Evolutionary conservation across 2,888 invertebrate species (phyloP).

Genomic region (Argyresthia albistria): DNA sequence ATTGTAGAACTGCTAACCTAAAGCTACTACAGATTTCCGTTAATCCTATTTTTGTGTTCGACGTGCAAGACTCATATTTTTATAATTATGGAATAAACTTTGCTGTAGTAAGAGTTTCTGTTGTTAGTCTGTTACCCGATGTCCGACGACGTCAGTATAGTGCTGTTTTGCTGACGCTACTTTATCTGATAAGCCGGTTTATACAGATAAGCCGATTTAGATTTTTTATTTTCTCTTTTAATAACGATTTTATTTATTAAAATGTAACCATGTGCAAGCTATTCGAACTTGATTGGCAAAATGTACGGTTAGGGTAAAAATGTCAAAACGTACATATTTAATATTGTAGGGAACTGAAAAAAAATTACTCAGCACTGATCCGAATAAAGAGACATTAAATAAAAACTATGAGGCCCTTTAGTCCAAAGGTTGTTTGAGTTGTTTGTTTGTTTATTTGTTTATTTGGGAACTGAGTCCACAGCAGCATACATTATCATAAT

Average conservation of each 20-base stretch:
- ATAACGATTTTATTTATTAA: constrained; percentile 48
- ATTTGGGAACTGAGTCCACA: no score
- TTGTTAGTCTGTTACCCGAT: not conserved
- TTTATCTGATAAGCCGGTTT: constrained; percentile 57
- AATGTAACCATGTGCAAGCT: constrained; percentile 25
- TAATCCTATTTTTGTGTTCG: not conserved
- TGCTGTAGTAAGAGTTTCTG: not conserved
- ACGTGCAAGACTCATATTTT: not conserved
- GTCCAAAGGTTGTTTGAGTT: no score
- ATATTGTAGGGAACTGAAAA: no score
- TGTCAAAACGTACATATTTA: no score
- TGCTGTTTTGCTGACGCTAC: constrained; percentile 36
- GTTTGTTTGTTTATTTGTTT: no score
- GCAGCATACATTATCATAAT: no score
- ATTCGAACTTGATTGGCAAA: constrained; percentile 30
- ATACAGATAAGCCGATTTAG: constrained; percentile 70
- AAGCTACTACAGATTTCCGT: not conserved
- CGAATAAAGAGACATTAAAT: no score
- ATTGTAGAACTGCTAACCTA: no score
- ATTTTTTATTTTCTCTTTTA: constrained; percentile 59
- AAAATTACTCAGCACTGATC: no score
- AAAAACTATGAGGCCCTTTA: no score
- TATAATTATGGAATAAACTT: no score
- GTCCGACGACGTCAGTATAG: no score
- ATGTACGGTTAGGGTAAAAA: not conserved